Evolutionary conservation across 1,140 invertebrate genomes (phyloP), one percentile per base, ranked within the genome.

Genomic region (Pomacea maculata): DNA sequence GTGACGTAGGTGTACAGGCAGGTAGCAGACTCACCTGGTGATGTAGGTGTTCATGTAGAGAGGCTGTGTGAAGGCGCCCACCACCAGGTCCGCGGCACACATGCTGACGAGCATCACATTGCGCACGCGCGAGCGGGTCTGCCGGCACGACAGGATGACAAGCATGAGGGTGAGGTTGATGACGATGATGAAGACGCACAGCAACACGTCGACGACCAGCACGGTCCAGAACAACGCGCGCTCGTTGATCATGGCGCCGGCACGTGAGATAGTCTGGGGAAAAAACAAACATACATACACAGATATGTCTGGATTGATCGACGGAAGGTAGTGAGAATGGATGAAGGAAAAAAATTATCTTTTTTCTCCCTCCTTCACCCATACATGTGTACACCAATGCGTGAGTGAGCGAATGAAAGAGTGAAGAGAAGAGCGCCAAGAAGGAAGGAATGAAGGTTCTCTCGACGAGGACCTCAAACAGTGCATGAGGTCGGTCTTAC

Each of bases 21-120:
- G 15, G 8, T 61, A 61, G 11, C 11, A 11, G 1, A 61, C 57
- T 61, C 57, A 61, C 57, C 57, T 61, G 8, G 57, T 61, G 11
- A 61, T 61, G 52, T 78, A 78, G 45, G 76, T 70, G 76, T 78
- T 65, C 45, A 78, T 78, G 76, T 78, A 78, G 34, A 78, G 25
- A 3, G 76, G 76, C 52, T 78, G 76, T 34, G 76, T 78, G 76
- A 78, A 78, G 65, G 76, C 76, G 3, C 76, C 76, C 34, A 78
- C 65, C 64, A 78, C 45, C 19, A 78, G 34, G 54, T 78, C 76
- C 14, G 76, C 76, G 34, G 68, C 45, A 65, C 76, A 78, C 65
- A 70, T 65, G 76, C 76, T 70, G 64, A 78, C 76, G 15, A 78
- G 76, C 76, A 78, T 78, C 25, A 34, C 76, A 54, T 78, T 78